Conservation (phyloP, 2,888 invertebrate genomes). For the Cheilosia urbana region DNA sequence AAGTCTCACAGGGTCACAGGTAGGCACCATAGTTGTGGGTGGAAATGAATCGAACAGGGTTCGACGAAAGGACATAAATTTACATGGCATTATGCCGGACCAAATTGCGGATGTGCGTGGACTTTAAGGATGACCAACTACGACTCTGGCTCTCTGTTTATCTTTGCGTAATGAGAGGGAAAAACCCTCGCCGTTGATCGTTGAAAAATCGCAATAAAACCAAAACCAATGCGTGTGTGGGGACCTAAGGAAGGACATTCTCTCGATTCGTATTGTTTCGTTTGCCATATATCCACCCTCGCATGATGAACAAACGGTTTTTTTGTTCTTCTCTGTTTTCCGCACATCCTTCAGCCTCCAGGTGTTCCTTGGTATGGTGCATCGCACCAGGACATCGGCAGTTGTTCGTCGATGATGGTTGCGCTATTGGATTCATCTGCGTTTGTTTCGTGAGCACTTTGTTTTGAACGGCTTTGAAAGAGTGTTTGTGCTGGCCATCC, state of each 20-base stretch:
- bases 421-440: constrained; percentile 62
- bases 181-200: constrained; percentile 41
- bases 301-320: constrained; percentile 44
- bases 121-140: constrained; percentile 54
- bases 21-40: constrained; percentile 49
- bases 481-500: constrained; percentile 63
- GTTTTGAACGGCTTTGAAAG: constrained; percentile 68
- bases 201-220: constrained; percentile 60
- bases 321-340: constrained; percentile 22
- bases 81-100: constrained; percentile 74
- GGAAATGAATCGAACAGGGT: constrained; percentile 58
- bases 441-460: constrained; percentile 61
- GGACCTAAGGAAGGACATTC: constrained; percentile 38
- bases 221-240: constrained; percentile 38
- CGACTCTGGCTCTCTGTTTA: not conserved
- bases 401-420: constrained; percentile 63
- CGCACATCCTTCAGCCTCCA: constrained; percentile 55
- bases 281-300: constrained; percentile 72
- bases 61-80: constrained; percentile 70
- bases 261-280: constrained; percentile 15
- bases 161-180: constrained; percentile 59
- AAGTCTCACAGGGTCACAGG: constrained; percentile 13
- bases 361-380: constrained; percentile 65
- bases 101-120: constrained; percentile 58
- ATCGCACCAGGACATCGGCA: constrained; percentile 68